Base-by-base conservation (phyloP, 1,140 invertebrate genomes). In the Cephus cinctus region DNA sequence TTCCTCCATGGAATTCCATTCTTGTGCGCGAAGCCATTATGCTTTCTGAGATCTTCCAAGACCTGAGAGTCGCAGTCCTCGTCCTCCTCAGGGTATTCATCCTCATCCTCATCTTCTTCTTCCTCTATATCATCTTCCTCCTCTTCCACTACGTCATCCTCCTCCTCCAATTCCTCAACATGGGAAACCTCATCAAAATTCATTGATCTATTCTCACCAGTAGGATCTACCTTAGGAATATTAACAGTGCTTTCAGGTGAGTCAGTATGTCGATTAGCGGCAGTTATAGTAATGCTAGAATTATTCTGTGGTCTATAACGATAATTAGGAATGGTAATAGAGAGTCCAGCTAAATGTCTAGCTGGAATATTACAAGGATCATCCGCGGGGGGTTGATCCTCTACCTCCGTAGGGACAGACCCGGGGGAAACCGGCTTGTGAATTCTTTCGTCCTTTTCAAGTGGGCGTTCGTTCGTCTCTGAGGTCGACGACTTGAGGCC, bases 241-340 rank as follows among this genome's bases (percentile, higher is more conserved):
- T 58, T 63, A 6, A 68, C 58, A 1, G 66, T 71, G 23, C 69
- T 73, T 43, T 73, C 69, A 2, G 69, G 69, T 0, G 67, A 69
- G 15, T 67, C 66, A 5, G 68, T 62, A 1, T 63, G 58, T 15
- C 23, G 46, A 18, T 67, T 71, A 8, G 30, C 30, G 11, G 19
- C 50, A n/a, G n/a, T n/a, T 18, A 6, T 12, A 61, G 54, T 4
- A 61, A 62, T 0, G 38, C 32, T 4, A 12, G 40, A 31, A 30
- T 60, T 54, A 0, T 48, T 47, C 46, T 6, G 38, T 16, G 19
- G 58, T 19, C 54, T 46, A 12, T 65, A 54, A 11, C 64, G 55
- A n/a, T 65, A 66, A 16, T 42, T 53, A 0, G 69, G 65, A 41
- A 71, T 66, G 11, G 58, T 46, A 35, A 70, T 67, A 1, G 63